A percentile compares a stretch with the other conserved stretches of the same genome.
Conservation (phyloP, 30 jellyfish, hydroid and myxozoan genomes). For the Aurelia aurita region DNA sequence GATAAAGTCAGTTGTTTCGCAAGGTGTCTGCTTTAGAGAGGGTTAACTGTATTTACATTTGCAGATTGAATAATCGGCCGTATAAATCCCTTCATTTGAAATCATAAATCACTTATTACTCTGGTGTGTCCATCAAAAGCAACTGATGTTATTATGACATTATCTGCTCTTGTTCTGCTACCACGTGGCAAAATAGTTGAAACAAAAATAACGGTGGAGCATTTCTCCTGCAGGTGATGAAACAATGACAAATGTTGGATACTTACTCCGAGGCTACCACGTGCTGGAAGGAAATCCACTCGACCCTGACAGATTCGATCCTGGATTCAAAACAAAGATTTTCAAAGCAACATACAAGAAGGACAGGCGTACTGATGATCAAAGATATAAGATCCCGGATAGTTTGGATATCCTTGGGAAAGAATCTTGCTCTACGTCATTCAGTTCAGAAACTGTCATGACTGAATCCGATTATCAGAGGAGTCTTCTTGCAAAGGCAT, state of each 20-base stretch:
- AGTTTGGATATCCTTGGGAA: conserved; percentile 14
- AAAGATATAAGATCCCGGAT: conserved; percentile 36
- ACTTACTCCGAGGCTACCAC: conserved; percentile 29
- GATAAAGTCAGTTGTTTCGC: no score
- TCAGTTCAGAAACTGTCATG: conserved; percentile 34
- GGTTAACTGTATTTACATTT: no score
- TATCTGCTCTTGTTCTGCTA: no score
- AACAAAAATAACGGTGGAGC: not conserved
- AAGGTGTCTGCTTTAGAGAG: no score
- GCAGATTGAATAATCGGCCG: no score
- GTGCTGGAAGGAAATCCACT: conserved; percentile 50
- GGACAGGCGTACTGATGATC: conserved; percentile 32
- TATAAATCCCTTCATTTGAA: no score
- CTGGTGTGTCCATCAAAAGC: no score
- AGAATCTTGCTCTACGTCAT: conserved; percentile 31
- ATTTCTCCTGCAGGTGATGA: conserved; percentile 11
- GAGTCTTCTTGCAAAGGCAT: conserved; percentile 34
- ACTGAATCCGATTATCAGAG: conserved; percentile 48
- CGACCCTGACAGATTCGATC: conserved; percentile 50
- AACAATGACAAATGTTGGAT: conserved; percentile 42
- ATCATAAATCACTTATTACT: no score
- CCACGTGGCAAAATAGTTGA: no score
- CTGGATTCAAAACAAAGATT: conserved; percentile 45
- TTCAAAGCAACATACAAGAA: conserved; percentile 45
- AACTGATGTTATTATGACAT: no score